Evolutionary conservation across 2,797 vertebrate species (phyloP).

Genomic region (Cynopterus sphinx): DNA sequence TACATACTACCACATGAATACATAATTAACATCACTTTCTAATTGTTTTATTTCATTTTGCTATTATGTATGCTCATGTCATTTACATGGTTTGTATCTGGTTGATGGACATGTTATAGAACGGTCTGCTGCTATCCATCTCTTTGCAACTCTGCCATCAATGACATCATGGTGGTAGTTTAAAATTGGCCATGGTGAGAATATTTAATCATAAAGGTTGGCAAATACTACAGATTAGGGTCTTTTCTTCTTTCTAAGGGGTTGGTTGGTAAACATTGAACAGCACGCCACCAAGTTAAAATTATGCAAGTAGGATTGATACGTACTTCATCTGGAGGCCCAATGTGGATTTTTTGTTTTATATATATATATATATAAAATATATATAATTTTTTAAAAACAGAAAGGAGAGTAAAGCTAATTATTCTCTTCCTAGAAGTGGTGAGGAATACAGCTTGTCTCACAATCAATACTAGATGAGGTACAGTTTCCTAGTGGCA

Average conservation of each 20-base stretch:
- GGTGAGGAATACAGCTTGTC: background rate
- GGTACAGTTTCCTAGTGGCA: background rate
- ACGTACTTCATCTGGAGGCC: background rate
- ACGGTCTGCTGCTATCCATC: too few species aligned
- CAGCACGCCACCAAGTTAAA: background rate
- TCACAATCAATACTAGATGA: background rate
- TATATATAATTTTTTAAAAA: background rate
- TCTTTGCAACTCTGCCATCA: background rate
- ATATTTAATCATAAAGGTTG: background rate
- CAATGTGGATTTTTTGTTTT: background rate
- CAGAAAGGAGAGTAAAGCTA: background rate
- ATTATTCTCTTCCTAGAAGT: background rate
- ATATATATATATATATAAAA: background rate
- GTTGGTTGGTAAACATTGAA: background rate
- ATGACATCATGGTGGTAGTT: background rate
- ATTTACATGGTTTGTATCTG: background rate
- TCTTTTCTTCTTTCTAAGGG: slow-evolving; percentile 1
- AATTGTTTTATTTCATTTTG: background rate
- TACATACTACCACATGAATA: background rate
- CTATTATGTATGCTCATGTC: background rate
- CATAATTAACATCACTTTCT: background rate
- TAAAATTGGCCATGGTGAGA: background rate
- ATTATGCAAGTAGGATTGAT: background rate
- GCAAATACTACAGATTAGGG: background rate
- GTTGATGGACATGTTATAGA: fast-evolving